Evolutionary conservation across 2,888 invertebrate genomes (phyloP).

Genomic region (Drosophila melanosoma): DNA sequence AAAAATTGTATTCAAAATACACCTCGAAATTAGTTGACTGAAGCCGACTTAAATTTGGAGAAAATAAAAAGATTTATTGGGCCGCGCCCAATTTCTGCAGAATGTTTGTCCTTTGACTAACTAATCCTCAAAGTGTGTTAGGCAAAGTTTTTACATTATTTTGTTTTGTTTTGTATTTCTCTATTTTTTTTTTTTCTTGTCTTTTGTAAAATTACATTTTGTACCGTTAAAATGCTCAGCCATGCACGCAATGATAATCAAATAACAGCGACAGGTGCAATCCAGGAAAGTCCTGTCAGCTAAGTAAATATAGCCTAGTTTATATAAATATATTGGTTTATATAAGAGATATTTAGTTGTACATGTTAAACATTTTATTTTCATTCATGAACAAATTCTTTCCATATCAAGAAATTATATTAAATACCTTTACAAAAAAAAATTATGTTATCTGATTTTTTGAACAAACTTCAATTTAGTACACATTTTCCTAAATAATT

Average conservation of each 20-base stretch:
- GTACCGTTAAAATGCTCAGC: constrained; percentile 68
- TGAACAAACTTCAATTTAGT: neutral
- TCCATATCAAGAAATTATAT: neutral
- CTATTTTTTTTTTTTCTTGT: constrained; percentile 14
- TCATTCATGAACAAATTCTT: neutral
- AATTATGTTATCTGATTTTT: neutral
- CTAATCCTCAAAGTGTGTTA: constrained; percentile 14
- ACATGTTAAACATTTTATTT: neutral
- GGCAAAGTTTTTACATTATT: constrained; percentile 16
- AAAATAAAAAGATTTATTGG: constrained; percentile 10
- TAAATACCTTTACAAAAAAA: neutral
- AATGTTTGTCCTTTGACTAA: constrained; percentile 17
- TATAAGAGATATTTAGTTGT: neutral
- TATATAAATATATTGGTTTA: neutral
- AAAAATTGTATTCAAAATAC: neutral
- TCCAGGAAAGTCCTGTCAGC: constrained; percentile 28
- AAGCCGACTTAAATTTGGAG: constrained; percentile 3
- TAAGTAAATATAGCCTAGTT: constrained; percentile 7
- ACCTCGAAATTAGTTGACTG: neutral
- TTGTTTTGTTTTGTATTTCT: constrained; percentile 10
- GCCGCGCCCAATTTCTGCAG: constrained; percentile 34
- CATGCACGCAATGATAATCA: constrained; percentile 69
- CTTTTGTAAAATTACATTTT: constrained; percentile 69
- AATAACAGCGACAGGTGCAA: constrained; percentile 65
- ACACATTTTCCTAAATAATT: neutral